phyloP scores from a whole-genome alignment of 2,113 vertebrate genomes.

The Silurus asotus region DNA sequence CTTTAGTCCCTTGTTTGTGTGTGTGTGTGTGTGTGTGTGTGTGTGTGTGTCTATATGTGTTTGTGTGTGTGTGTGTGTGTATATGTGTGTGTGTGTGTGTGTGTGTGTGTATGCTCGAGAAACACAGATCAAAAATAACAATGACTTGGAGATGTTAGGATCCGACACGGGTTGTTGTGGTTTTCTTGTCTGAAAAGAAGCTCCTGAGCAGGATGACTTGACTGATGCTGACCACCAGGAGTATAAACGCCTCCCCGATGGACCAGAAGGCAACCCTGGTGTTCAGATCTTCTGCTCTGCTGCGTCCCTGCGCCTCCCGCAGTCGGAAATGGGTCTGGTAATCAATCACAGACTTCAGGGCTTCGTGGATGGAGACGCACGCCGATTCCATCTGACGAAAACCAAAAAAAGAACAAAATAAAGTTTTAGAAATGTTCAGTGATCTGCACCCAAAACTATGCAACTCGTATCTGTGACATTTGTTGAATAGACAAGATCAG shows the following conservation, averaged over 20 bases:
- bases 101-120: neutral
- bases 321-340: conserved; percentile 97
- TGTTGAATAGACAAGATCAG: neutral
- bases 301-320: conserved; percentile 93
- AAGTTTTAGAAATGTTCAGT: neutral
- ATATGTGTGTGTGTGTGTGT: neutral
- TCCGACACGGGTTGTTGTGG: conserved; percentile 91
- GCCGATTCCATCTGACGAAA: conserved; percentile 92
- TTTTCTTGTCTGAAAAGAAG: conserved; percentile 98
- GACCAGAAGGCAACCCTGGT: conserved; percentile 98
- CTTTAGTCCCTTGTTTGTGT: conserved; percentile 29
- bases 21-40: neutral
- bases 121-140: neutral
- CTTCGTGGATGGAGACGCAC: conserved; percentile 97
- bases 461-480: neutral
- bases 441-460: neutral
- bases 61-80: conserved; percentile 19
- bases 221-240: conserved; percentile 96
- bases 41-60: neutral
- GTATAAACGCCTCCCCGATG: conserved; percentile 92
- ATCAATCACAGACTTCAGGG: conserved; percentile 94
- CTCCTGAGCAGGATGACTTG: conserved; percentile 96
- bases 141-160: conserved; percentile 76
- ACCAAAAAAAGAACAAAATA: neutral
- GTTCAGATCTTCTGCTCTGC: conserved; percentile 95